Percentiles rank a stretch among this genome's conserved stretches.
phyloP scores from a whole-genome alignment of 2,113 vertebrate species.

The Salminus brasiliensis region DNA sequence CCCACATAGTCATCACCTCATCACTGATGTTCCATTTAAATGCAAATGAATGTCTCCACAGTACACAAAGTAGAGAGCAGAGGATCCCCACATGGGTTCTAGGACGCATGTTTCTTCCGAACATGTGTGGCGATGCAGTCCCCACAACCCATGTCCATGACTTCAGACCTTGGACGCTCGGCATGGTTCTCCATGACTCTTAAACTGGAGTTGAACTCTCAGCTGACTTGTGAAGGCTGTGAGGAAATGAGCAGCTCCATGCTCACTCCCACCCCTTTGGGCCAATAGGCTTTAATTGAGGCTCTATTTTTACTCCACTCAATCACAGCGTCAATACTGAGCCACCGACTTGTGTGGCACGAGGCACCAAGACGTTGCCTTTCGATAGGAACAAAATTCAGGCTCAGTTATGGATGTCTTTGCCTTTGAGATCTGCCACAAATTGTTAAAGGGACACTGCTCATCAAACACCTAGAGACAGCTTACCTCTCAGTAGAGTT shows the following conservation, averaged over 20 bases:
- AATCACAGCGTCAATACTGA: slow-evolving; percentile 20
- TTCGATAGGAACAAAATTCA: background rate
- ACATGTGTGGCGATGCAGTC: background rate
- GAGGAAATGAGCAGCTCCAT: slow-evolving; percentile 19
- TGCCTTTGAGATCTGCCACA: background rate
- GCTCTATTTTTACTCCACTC: slow-evolving; percentile 41
- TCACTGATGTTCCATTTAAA: slow-evolving; percentile 33
- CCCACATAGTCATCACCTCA: slow-evolving; percentile 12
- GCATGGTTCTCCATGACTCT: background rate
- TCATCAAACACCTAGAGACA: background rate
- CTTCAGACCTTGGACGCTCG: background rate
- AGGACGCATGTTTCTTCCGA: background rate
- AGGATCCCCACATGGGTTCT: background rate
- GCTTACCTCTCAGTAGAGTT: too few species aligned
- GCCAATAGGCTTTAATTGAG: slow-evolving; percentile 32
- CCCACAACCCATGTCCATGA: too few species aligned
- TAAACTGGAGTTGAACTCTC: background rate
- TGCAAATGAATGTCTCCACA: background rate
- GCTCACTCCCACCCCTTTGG: slow-evolving; percentile 2
- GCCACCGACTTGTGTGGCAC: background rate
- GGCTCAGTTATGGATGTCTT: background rate
- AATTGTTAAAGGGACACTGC: background rate
- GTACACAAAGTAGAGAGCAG: background rate
- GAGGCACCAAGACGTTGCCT: background rate
- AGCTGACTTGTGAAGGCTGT: background rate